A percentile compares a stretch with the other conserved stretches of the same genome.
phyloP scores from a whole-genome alignment of 1,140 invertebrate species.

The Temnothorax longispinosus region DNA sequence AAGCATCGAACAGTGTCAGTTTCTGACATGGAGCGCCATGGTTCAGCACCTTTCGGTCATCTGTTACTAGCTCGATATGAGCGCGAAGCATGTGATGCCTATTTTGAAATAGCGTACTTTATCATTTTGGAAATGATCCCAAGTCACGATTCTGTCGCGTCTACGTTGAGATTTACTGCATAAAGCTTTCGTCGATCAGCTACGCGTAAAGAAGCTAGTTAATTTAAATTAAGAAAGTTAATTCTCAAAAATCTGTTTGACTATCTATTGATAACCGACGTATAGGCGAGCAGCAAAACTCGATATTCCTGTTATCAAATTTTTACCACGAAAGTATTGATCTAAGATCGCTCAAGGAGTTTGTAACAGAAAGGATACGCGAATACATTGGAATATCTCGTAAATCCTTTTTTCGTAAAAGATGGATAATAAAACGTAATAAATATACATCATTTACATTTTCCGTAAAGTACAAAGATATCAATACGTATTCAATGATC shows the following conservation, averaged over 20 bases:
- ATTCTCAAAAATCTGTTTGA: background rate
- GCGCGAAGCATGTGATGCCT: conserved; percentile 41
- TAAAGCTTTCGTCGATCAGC: background rate
- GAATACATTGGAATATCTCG: background rate
- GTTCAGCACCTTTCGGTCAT: conserved; percentile 59
- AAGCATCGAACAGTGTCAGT: conserved; percentile 59
- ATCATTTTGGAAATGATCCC: conserved; percentile 16
- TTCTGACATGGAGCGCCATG: conserved; percentile 51
- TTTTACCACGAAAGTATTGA: background rate
- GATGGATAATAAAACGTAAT: background rate
- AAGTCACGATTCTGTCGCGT: conserved; percentile 45
- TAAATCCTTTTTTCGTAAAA: background rate
- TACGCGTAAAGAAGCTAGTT: background rate
- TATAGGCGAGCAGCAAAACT: background rate
- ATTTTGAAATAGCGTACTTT: conserved; percentile 48
- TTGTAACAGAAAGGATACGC: background rate
- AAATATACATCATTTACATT: background rate
- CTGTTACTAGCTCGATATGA: conserved; percentile 31
- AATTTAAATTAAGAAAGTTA: background rate
- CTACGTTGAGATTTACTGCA: conserved; percentile 24
- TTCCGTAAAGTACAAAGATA: conserved; percentile 14
- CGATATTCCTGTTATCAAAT: background rate
- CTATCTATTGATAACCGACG: background rate
- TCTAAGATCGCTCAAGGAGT: background rate
- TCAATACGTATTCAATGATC: background rate